Base-by-base conservation (phyloP, 2,797 vertebrate genomes). In the Schizopygopsis pylzovi region DNA sequence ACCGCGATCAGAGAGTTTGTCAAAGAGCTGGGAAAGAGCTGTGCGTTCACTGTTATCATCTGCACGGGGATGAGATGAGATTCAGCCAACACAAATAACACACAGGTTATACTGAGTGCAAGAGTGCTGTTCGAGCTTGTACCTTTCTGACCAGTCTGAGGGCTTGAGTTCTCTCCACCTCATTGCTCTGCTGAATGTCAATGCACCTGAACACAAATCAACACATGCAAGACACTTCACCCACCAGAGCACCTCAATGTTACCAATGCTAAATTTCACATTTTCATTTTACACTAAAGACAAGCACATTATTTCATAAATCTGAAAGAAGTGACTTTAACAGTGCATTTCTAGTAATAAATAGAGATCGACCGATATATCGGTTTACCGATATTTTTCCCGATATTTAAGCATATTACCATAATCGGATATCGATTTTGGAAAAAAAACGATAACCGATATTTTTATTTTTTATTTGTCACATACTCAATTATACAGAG, bases 41-140 rank as follows among this genome's bases (percentile, higher is more conserved):
- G 94, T 85, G 96, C 96, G 89, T 97, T 96, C 94, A 97, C 96
- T 92, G 96, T 96, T 92, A 97, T 96, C 96, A 97, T 97, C 96
- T 97, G 82, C 81, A 84, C 7, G 20, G 37, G 79, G 25, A 43
- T 13, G 15, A 77, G 25, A 45, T 56, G 0, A 41, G 2, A 54
- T 18, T 39, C 20, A 18, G 1, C 33, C 65, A 41, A 47, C 12
- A 25, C 4, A 20, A 12, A 70, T 8, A 45, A 18, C 49, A 52
- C 37, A 25, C 1, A 33, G 10, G 15, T 39, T n/a, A 47, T 5
- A 41, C 7, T 25, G 28, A 47, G 18, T 41, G 22, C 15, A 65
- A 16, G 45, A 37, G 22, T 41, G 63, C 12, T 13, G 20, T 85
- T 39, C 16, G 22, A 22, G 15, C 33, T 16, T 10, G 28, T 95